Base-by-base conservation (phyloP, 2,888 invertebrate species). In the Quadriops clusia region DNA sequence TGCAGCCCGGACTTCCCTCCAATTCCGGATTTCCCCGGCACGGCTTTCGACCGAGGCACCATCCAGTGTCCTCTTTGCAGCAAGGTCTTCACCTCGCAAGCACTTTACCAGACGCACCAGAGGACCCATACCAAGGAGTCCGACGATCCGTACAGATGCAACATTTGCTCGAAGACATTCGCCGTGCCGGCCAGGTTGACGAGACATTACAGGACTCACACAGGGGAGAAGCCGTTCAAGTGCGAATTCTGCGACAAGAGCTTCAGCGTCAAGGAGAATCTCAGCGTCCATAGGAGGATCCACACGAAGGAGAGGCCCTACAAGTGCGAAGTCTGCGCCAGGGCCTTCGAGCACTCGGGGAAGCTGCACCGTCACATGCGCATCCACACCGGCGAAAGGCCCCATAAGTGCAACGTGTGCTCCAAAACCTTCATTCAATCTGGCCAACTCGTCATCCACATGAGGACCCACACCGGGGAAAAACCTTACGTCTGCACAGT, bases 231-330 rank as follows among this genome's bases (percentile, higher is more conserved):
- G 46, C 89, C 90, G 1, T 90, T 86, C 58, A 77, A 83, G 58
- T 90, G 89, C 61, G 89, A 90, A 58, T 87, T 83, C 59, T 90
- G 89, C 64, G 82, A 80, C 60, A 90, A 90, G 60, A 81, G 84
- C 52, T 90, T 90, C 63, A 87, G 87, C 53, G 89, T 89, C 5
- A 89, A 89, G 60, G 89, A 89, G 60, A 90, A 90, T 58, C 66
- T 90, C 34, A 86, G 86, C 62, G 89, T 89, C 8, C 90, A 90
- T 58, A 68, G 79, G 21, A 73, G 90, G 35, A 89, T 89, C 42
- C 90, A 90, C 59, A 90, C 89, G 35, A 89, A 89, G 61, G 89
- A 89, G 59, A 72, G 89, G 2, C 89, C 89, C 0, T 89, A 89
- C 62, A 80, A 86, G 50, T 90, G 89, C 53, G 77, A 82, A 38